Base-by-base conservation (phyloP, 2,888 invertebrate genomes). In the Phrixothrix hirtus region DNA sequence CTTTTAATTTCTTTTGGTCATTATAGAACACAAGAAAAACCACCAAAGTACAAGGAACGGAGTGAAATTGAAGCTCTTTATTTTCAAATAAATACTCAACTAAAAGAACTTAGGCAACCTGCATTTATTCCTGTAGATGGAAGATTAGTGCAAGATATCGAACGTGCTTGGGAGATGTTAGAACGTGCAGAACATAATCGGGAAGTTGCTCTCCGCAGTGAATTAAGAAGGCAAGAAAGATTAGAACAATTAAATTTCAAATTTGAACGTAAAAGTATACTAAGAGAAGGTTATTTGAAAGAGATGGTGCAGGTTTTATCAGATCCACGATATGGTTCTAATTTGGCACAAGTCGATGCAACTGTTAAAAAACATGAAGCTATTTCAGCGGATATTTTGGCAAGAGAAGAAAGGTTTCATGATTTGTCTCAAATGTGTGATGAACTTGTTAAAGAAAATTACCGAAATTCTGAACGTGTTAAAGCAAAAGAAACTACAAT, bases 331-430 rank as follows among this genome's bases (percentile, higher is more conserved):
- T 95, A 95, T 75, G 92, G 92, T 1, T 89, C 89, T 63, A 92
- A 91, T 78, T 78, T 96, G 61, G 84, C 90, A 0, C 95, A 97
- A 72, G 95, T 97, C 0, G 97, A 98, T 73, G 97, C 97, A 1
- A 95, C 96, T 0, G 87, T 98, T 29, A 98, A 98, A 79, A 98
- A 98, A 71, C 97, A 98, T 72, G 97, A 98, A 76, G 97, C 98
- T 10, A 95, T 98, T 57, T 92, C 93, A 55, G 96, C 97, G 0
- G 98, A 98, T 72, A 97, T 98, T 46, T 79, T 96, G 43, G 94
- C 97, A 9, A 81, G 89, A 47, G 92, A 94, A 68, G 96, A 97
- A 72, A 85, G 98, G 6, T 96, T 98, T 73, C 89, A 92, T 64
- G 93, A 95, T 75, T 81, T 99, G 34, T 91, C 91, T 0, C 88